Evolutionary conservation across 2,888 invertebrate genomes (phyloP).

Genomic region (Desoria tigrina): DNA sequence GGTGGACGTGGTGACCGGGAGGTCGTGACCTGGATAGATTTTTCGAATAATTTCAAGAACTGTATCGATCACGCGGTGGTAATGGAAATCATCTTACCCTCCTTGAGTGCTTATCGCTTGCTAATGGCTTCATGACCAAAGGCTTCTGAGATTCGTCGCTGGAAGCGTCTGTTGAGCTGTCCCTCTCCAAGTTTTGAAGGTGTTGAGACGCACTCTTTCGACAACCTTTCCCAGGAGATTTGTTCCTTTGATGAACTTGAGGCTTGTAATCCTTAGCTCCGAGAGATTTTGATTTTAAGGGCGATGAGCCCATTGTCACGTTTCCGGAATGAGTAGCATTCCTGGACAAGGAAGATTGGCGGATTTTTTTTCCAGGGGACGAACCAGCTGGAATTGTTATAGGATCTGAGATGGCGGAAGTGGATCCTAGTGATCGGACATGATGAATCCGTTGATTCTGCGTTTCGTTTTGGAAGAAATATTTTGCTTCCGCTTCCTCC

Average conservation of each 20-base stretch:
- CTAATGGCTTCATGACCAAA: conserved; percentile 41
- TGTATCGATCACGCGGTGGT: conserved; percentile 8
- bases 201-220: conserved; percentile 24
- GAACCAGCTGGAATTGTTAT: conserved; percentile 31
- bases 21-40: conserved; percentile 25
- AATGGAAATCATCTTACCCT: conserved; percentile 23
- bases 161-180: conserved; percentile 47
- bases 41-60: not conserved
- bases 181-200: conserved; percentile 15
- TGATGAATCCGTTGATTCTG: conserved; percentile 15
- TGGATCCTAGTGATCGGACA: conserved; percentile 28
- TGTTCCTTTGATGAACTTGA: conserved; percentile 12
- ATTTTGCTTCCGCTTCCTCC: conserved; percentile 42
- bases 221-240: conserved; percentile 28
- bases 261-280: conserved; percentile 40
- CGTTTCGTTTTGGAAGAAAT: conserved; percentile 36
- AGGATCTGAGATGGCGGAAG: conserved; percentile 40
- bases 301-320: conserved; percentile 26
- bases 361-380: conserved; percentile 16
- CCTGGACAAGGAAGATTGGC: conserved; percentile 24
- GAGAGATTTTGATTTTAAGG: conserved; percentile 39
- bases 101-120: conserved; percentile 37
- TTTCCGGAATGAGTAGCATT: conserved; percentile 37
- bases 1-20: conserved; percentile 31
- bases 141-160: conserved; percentile 53